A percentile compares a stretch with the other conserved stretches of the same genome.
These are phyloP conservation scores for Suncus etruscus DNA, from an alignment of 2,113 vertebrate genomes.

Conservation along the genomic window DNA sequence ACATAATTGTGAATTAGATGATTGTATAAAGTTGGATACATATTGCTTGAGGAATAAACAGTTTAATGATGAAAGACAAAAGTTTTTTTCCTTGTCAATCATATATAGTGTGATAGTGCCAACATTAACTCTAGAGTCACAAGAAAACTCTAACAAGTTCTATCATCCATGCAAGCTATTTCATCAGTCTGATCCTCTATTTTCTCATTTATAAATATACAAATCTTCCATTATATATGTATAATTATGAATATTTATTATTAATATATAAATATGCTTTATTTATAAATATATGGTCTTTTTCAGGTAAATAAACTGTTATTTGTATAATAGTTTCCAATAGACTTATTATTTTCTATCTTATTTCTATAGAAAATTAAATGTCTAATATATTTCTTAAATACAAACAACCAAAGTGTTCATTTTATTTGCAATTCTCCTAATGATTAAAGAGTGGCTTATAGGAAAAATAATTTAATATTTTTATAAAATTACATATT, in stretches of 20 bases:
- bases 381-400: not conserved
- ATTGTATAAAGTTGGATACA: conserved; percentile 5
- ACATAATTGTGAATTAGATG: not conserved
- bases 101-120: not conserved
- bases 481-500: not conserved
- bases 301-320: not conserved
- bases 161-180: not conserved
- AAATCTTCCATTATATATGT: not conserved
- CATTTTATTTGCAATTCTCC: not conserved
- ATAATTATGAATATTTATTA: not conserved
- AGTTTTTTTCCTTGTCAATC: not conserved
- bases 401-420: not conserved
- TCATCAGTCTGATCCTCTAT: not conserved
- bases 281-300: not conserved
- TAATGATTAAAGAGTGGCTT: too few species aligned
- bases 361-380: not conserved
- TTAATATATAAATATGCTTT: not conserved
- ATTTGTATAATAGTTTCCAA: not conserved
- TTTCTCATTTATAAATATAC: conserved; percentile 4
- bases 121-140: not conserved
- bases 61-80: conserved; percentile 25
- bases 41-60: conserved; percentile 5
- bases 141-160: not conserved
- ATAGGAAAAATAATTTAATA: too few species aligned
- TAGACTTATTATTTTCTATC: conserved; percentile 4